Conservation (phyloP, 2,797 vertebrate species). For the Clarias laeviceps region DNA sequence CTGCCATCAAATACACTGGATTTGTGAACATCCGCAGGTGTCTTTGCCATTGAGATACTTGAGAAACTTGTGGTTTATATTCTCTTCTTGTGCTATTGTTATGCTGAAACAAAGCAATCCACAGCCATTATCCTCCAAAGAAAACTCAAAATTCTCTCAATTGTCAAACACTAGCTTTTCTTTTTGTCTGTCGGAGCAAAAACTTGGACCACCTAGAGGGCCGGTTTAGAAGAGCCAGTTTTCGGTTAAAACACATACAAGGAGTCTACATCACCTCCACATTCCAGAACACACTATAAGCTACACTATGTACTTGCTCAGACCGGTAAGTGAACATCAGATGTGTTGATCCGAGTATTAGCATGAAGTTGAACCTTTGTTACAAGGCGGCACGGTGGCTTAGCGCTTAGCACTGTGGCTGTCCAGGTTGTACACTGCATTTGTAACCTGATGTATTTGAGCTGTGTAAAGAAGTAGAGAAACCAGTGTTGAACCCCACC, state of each 20-base stretch:
- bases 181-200: not conserved
- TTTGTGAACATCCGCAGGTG: constrained; percentile 69
- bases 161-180: not conserved
- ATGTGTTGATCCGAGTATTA: too few relatives aligned
- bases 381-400: too few relatives aligned
- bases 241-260: not conserved
- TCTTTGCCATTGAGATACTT: constrained; percentile 71
- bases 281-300: not conserved
- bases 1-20: constrained; percentile 77
- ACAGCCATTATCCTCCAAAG: constrained; percentile 12
- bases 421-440: too few relatives aligned
- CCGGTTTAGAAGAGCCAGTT: not conserved
- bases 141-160: constrained; percentile 5
- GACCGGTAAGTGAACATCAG: not conserved
- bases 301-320: not conserved
- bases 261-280: not conserved
- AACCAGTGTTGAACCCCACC: not conserved
- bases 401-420: too few relatives aligned
- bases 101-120: constrained; percentile 24
- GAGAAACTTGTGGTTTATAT: constrained; percentile 63
- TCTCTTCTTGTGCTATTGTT: constrained; percentile 55
- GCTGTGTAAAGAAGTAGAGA: not conserved
- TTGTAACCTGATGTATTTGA: not conserved
- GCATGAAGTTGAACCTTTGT: not conserved
- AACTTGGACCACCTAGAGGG: not conserved